phyloP scores from a whole-genome alignment of 2,888 invertebrate species.

The Ormia ochracea region DNA sequence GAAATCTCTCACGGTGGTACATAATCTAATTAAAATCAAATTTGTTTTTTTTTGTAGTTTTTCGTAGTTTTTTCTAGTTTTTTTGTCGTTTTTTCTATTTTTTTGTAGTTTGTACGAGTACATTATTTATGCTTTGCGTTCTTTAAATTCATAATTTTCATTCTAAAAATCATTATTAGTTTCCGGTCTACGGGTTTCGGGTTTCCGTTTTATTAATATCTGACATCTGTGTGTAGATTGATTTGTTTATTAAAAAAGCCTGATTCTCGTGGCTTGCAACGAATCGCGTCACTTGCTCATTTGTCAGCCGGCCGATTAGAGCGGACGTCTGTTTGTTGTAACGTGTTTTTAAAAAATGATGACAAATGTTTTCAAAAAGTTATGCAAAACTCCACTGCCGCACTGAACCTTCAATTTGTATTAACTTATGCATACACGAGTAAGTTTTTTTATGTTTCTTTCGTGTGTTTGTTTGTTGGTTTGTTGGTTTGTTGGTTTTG shows the following conservation, averaged over 20 bases:
- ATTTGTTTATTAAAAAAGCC: no score
- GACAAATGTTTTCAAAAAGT: slow-evolving; percentile 65
- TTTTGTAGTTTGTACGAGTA: no score
- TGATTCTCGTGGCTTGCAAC: neutral
- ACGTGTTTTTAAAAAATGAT: slow-evolving; percentile 72
- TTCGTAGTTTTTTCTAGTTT: neutral
- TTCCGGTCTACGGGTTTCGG: slow-evolving; percentile 55
- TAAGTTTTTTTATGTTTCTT: neutral
- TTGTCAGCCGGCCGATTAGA: slow-evolving; percentile 51
- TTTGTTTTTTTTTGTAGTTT: slow-evolving; percentile 17
- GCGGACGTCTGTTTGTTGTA: slow-evolving; percentile 69
- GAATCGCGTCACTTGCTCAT: slow-evolving; percentile 38
- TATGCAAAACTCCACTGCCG: slow-evolving; percentile 64
- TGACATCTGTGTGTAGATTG: neutral
- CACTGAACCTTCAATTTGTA: slow-evolving; percentile 41
- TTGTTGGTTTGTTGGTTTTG: neutral
- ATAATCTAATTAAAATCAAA: slow-evolving; percentile 52
- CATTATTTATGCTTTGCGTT: no score
- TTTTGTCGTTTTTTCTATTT: neutral
- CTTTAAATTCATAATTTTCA: slow-evolving; percentile 47
- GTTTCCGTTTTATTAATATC: slow-evolving; percentile 48
- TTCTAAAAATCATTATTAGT: slow-evolving; percentile 58
- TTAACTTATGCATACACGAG: slow-evolving; percentile 19
- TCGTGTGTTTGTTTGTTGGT: neutral
- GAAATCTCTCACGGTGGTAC: slow-evolving; percentile 59